These are phyloP conservation scores for Notarius lentiginosus DNA, from an alignment of 2,113 vertebrate genomes.

Conservation along the genomic window DNA sequence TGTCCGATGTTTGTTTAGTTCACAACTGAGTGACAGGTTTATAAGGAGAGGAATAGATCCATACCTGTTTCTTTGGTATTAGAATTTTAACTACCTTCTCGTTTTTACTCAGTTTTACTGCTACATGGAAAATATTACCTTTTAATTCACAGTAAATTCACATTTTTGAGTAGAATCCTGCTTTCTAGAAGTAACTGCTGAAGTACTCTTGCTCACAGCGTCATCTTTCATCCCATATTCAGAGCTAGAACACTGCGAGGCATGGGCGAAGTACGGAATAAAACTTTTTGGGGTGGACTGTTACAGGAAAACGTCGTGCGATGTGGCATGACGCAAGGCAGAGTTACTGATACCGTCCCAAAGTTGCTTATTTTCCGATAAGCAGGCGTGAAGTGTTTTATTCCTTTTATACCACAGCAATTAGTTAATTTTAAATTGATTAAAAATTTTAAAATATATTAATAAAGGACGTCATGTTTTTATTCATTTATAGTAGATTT, in stretches of 20 bases:
- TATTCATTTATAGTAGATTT: too few relatives aligned
- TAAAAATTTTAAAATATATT: neutral
- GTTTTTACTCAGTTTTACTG: neutral
- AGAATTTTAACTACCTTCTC: neutral
- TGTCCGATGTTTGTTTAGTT: neutral
- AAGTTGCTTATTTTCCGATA: neutral
- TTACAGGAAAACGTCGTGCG: neutral
- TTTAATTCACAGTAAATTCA: neutral
- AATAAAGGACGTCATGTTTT: neutral
- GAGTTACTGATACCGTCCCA: neutral
- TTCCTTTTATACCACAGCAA: neutral
- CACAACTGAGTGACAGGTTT: neutral
- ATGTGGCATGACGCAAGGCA: neutral
- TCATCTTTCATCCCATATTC: neutral
- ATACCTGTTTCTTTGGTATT: neutral
- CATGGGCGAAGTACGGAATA: neutral
- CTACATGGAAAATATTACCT: neutral
- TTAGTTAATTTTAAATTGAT: neutral
- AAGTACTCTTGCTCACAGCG: neutral
- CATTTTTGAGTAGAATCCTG: neutral
- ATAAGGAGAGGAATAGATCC: neutral
- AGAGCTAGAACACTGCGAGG: neutral
- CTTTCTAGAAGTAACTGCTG: neutral
- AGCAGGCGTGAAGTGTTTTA: neutral
- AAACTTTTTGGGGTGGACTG: neutral